Percentiles rank a stretch among this genome's conserved stretches.
Evolutionary conservation across 2,888 invertebrate species (phyloP).

Genomic region (Epistrophella euchroma): DNA sequence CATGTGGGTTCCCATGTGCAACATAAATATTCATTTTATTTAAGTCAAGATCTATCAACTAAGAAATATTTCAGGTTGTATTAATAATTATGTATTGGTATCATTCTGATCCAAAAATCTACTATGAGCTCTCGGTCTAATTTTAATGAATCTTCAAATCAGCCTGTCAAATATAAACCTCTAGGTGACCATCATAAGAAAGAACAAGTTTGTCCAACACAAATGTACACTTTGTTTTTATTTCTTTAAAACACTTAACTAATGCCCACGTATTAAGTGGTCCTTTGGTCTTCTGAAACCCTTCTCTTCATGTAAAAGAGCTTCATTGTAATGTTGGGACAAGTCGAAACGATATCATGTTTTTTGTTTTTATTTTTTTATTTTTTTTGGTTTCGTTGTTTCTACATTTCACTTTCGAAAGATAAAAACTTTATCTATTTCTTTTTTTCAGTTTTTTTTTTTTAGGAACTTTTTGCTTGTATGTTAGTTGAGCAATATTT

Average conservation of each 20-base stretch:
- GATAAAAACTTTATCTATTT: conserved; percentile 14
- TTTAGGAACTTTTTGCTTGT: neutral
- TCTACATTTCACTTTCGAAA: conserved; percentile 3
- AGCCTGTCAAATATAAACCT: neutral
- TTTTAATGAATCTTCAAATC: neutral
- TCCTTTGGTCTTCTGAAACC: neutral
- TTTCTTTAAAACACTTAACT: conserved; percentile 15
- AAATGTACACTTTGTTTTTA: neutral
- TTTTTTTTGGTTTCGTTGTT: neutral
- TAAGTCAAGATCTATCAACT: no score
- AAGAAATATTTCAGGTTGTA: no score
- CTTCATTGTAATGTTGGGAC: conserved; percentile 24
- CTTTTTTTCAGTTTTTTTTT: neutral
- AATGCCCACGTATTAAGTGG: conserved; percentile 23
- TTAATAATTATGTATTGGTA: no score
- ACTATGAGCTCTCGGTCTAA: no score
- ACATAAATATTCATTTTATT: no score
- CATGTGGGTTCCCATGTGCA: no score
- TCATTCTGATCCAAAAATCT: no score
- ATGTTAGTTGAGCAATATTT: neutral
- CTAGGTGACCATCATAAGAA: neutral
- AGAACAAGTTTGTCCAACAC: neutral
- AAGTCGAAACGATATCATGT: conserved; percentile 26
- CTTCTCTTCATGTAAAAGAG: neutral
- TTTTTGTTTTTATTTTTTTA: neutral